Evolutionary conservation across 2,113 vertebrate genomes (phyloP).

Genomic region (Lonchura striata): DNA sequence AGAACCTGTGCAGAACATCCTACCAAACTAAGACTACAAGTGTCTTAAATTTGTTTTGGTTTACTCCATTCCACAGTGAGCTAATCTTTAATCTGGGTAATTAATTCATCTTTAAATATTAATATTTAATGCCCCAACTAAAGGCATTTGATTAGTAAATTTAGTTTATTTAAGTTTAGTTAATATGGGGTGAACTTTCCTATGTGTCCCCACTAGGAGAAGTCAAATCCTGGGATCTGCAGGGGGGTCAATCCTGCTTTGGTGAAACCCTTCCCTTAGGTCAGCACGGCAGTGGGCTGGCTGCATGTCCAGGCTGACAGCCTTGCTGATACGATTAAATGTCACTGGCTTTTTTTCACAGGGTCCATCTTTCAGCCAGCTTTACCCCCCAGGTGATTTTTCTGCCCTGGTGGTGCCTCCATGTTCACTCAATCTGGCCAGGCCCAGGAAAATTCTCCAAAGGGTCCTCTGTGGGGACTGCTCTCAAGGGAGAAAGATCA

Average conservation of each 20-base stretch:
- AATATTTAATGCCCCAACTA: neutral
- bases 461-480: neutral
- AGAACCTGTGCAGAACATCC: neutral
- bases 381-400: neutral
- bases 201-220: neutral
- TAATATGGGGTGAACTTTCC: neutral
- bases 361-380: neutral
- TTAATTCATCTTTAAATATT: neutral
- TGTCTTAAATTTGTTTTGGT: neutral
- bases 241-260: neutral
- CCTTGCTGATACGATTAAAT: neutral
- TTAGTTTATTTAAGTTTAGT: neutral
- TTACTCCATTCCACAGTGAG: neutral
- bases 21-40: neutral
- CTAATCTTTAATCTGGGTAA: neutral
- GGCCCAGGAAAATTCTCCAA: neutral
- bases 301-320: fast-evolving
- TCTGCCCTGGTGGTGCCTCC: neutral
- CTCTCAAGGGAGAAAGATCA: neutral
- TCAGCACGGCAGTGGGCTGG: neutral
- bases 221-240: neutral
- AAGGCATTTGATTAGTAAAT: neutral
- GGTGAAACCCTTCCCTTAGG: neutral
- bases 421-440: neutral
- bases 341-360: neutral